phyloP scores from a whole-genome alignment of 2,797 vertebrate genomes.

The Podarcis siculus region DNA sequence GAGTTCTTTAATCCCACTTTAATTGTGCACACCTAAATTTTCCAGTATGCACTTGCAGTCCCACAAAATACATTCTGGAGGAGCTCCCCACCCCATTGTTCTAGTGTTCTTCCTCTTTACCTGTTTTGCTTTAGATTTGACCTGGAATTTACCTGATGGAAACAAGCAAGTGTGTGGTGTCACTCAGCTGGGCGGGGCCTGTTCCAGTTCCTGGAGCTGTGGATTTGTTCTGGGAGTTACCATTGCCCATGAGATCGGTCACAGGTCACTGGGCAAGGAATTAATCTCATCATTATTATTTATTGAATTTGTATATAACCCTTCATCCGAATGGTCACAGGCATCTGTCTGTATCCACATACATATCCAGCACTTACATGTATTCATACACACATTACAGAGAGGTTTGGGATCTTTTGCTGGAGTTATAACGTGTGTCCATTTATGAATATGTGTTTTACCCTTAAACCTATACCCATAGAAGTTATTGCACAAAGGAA shows the following conservation, averaged over 20 bases:
- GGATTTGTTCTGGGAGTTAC: slow-evolving; percentile 96
- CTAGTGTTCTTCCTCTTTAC: not conserved
- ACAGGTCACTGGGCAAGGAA: slow-evolving; percentile 84
- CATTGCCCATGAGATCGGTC: slow-evolving; percentile 96
- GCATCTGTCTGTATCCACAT: no score
- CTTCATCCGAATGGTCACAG: no score
- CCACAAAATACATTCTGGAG: not conserved
- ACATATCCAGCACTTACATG: no score
- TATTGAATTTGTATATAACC: no score
- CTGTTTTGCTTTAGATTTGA: slow-evolving; percentile 83
- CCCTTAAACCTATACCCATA: no score
- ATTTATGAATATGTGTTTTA: no score
- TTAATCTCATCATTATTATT: no score
- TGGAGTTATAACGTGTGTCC: no score
- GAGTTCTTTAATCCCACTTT: not conserved
- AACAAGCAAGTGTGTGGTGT: slow-evolving; percentile 91
- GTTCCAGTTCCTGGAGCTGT: slow-evolving; percentile 90
- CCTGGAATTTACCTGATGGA: slow-evolving; percentile 86
- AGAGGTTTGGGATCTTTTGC: no score
- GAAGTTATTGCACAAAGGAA: no score
- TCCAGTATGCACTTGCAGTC: not conserved
- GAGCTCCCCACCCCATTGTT: no score
- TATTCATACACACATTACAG: no score
- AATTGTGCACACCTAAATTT: not conserved
- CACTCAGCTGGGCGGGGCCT: slow-evolving; percentile 90